phyloP scores from a whole-genome alignment of 1,140 invertebrate genomes.

The Antheraea pernyi region DNA sequence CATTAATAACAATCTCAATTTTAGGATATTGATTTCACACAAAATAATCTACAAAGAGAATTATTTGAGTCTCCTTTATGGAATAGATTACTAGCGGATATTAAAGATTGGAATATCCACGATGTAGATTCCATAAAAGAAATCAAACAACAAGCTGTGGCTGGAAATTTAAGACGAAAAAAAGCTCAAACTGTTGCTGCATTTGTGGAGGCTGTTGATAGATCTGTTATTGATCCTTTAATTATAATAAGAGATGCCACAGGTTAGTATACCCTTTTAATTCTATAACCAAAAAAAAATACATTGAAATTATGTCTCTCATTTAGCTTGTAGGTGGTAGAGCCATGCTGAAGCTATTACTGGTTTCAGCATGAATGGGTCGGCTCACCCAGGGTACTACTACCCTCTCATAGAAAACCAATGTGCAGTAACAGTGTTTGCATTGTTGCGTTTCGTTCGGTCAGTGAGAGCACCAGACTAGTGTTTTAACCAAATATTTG shows the following conservation, averaged over 20 bases:
- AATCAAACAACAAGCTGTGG: conserved; percentile 55
- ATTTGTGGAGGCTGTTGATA: conserved; percentile 62
- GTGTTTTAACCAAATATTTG: no score
- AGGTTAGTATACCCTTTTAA: conserved; percentile 35
- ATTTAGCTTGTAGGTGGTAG: no score
- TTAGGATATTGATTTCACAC: conserved; percentile 62
- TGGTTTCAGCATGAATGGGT: no score
- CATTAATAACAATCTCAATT: conserved; percentile 17
- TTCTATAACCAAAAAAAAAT: no score
- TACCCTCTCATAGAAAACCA: no score
- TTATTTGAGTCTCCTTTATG: conserved; percentile 62
- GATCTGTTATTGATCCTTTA: conserved; percentile 64
- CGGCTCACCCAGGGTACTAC: no score
- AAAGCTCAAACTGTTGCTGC: conserved; percentile 61
- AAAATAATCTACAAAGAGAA: conserved; percentile 45
- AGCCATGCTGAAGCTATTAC: no score
- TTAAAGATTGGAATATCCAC: conserved; percentile 39
- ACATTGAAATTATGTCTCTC: no score
- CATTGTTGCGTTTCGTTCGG: no score
- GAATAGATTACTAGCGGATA: conserved; percentile 50
- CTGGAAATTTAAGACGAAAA: conserved; percentile 45
- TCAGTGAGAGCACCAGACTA: no score
- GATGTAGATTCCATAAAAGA: conserved; percentile 53
- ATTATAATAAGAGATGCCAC: conserved; percentile 59
- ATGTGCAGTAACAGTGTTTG: no score